Conservation (phyloP, 2,888 invertebrate genomes). For the Tiliacea aurago region DNA sequence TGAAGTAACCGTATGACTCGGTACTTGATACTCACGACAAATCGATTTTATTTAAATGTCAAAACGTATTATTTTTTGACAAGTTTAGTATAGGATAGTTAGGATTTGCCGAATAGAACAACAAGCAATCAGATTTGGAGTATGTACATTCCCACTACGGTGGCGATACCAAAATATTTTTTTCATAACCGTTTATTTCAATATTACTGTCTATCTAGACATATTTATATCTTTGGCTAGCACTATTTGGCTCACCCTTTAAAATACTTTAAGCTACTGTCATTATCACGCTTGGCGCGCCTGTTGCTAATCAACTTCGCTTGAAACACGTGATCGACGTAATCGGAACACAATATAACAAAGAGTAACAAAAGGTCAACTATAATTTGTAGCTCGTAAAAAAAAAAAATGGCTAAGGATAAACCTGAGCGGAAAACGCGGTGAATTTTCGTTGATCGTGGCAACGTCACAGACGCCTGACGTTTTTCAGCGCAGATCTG, state of each 20-base stretch:
- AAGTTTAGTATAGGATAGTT: too few relatives aligned
- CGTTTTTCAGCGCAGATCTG: neutral
- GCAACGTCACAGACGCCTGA: neutral
- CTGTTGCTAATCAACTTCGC: constrained; percentile 46
- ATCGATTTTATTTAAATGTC: too few relatives aligned
- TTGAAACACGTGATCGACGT: constrained; percentile 46
- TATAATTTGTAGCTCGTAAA: neutral
- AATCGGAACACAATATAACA: constrained; percentile 6
- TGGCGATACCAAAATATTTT: too few relatives aligned
- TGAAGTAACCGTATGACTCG: too few relatives aligned
- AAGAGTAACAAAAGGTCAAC: constrained; percentile 29
- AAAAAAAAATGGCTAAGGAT: neutral
- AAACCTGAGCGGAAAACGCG: neutral
- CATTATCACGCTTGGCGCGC: constrained; percentile 42
- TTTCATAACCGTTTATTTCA: too few relatives aligned
- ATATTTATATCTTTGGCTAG: too few relatives aligned
- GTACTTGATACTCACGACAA: too few relatives aligned
- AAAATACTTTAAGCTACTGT: constrained; percentile 2
- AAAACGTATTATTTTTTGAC: too few relatives aligned
- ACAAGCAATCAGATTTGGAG: too few relatives aligned
- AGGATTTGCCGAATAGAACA: too few relatives aligned
- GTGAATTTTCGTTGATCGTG: neutral
- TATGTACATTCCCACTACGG: too few relatives aligned
- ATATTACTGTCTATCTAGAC: too few relatives aligned
- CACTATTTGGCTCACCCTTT: constrained; percentile 4